These are phyloP conservation scores for Chelon auratus DNA, from an alignment of 2,797 vertebrate genomes.

Conservation along the genomic window DNA sequence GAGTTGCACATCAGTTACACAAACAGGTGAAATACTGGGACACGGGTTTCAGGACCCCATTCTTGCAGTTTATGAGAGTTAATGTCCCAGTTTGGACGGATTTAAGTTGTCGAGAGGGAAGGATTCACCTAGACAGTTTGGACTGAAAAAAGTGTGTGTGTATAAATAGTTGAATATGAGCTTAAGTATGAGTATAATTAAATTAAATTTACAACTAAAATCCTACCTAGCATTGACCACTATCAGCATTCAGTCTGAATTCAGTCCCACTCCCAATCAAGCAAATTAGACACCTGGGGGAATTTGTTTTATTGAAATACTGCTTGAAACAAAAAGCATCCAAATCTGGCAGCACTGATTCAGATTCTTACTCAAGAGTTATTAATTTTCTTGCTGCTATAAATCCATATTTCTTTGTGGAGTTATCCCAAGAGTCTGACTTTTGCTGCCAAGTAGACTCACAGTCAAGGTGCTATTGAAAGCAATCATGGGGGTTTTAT, in stretches of 20 bases:
- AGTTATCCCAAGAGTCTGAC: neutral
- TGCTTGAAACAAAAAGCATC: neutral
- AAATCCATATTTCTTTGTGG: neutral
- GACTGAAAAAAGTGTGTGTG: neutral
- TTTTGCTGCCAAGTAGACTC: neutral
- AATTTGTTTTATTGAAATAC: neutral
- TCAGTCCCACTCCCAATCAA: no score
- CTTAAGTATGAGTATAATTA: neutral
- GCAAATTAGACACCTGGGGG: neutral
- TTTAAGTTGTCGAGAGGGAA: no score
- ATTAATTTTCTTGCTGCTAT: no score
- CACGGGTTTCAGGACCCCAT: neutral
- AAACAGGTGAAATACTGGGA: constrained; percentile 31
- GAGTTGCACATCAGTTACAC: constrained; percentile 26
- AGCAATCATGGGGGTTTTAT: no score
- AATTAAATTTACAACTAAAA: neutral
- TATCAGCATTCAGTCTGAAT: neutral
- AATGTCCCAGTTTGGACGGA: neutral
- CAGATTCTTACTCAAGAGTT: no score
- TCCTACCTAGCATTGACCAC: no score
- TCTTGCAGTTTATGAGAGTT: neutral
- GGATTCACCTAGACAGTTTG: neutral
- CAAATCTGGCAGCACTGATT: no score
- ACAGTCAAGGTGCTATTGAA: neutral
- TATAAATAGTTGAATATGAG: neutral